Evolutionary conservation across 2,797 vertebrate genomes (phyloP).

Genomic region (Enteromius anoplus): DNA sequence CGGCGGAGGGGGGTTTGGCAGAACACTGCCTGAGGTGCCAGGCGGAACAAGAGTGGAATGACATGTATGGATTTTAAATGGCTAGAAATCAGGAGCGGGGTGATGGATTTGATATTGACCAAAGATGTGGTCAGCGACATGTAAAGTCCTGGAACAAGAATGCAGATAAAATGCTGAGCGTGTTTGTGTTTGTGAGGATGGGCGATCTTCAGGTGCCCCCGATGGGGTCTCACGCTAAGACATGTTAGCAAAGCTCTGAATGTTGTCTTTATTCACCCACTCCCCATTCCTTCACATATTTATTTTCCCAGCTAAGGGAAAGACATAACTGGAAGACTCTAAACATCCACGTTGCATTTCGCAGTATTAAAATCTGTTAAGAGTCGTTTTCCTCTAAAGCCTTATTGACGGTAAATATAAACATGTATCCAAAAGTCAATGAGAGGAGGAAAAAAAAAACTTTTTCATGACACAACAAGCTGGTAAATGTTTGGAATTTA

Average conservation of each 20-base stretch:
- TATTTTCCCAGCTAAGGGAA: slow-evolving; percentile 29
- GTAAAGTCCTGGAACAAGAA: slow-evolving; percentile 57
- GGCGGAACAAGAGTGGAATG: slow-evolving; percentile 10
- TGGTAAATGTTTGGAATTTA: slow-evolving; percentile 38
- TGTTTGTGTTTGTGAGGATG: slow-evolving; percentile 6
- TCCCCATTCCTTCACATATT: background rate
- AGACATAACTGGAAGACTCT: slow-evolving; percentile 23
- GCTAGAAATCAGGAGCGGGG: slow-evolving; percentile 30
- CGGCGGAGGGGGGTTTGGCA: background rate
- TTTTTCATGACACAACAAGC: slow-evolving; percentile 14
- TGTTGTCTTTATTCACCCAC: slow-evolving; percentile 37
- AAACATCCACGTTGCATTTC: slow-evolving; percentile 37
- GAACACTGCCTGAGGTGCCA: slow-evolving; percentile 29
- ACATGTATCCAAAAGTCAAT: slow-evolving; percentile 18
- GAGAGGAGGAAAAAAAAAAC: background rate
- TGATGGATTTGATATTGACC: slow-evolving; percentile 57
- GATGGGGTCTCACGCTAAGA: slow-evolving; percentile 31
- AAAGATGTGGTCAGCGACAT: slow-evolving; percentile 37
- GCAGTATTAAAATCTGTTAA: slow-evolving; percentile 15
- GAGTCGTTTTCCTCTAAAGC: slow-evolving; percentile 14
- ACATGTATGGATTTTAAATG: slow-evolving; percentile 23
- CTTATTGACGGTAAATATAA: slow-evolving; percentile 38
- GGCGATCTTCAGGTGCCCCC: slow-evolving; percentile 24
- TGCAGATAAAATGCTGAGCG: slow-evolving; percentile 54
- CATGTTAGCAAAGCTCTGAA: slow-evolving; percentile 45